Conservation (phyloP, 2,888 invertebrate genomes). For the Herminia tarsipennalis region DNA sequence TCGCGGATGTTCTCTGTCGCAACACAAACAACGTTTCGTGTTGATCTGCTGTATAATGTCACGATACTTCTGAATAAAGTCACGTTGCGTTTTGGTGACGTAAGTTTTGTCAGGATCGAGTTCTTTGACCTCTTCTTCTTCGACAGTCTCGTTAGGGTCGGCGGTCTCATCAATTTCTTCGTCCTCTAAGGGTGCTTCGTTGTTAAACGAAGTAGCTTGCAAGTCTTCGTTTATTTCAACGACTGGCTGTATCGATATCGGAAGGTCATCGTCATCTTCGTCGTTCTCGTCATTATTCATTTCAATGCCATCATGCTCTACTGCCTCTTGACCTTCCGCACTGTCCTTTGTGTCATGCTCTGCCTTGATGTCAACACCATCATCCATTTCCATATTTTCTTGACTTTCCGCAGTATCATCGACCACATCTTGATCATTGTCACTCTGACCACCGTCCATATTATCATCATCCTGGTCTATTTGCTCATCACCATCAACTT, state of each 20-base stretch:
- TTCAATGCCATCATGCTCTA: conserved; percentile 57
- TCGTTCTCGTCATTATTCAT: conserved; percentile 59
- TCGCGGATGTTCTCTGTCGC: conserved; percentile 77
- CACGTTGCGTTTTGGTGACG: conserved; percentile 76
- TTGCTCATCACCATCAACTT: conserved; percentile 43
- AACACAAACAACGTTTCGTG: conserved; percentile 79
- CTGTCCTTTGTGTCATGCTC: conserved; percentile 48
- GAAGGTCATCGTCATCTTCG: conserved; percentile 73
- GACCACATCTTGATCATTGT: conserved; percentile 54
- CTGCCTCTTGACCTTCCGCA: conserved; percentile 47
- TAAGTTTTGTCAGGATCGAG: conserved; percentile 72
- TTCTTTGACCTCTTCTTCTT: conserved; percentile 57
- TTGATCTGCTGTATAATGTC: conserved; percentile 81
- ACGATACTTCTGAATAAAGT: conserved; percentile 75
- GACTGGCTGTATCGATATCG: conserved; percentile 66
- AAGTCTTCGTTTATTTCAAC: conserved; percentile 81
- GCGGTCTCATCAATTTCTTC: conserved; percentile 61
- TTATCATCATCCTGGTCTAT: conserved; percentile 47
- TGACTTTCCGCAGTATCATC: conserved; percentile 56
- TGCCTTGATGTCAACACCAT: conserved; percentile 50
- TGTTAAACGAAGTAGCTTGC: conserved; percentile 67
- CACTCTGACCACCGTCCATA: conserved; percentile 56
- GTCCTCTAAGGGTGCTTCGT: conserved; percentile 68
- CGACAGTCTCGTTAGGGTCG: conserved; percentile 61
- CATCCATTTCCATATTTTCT: conserved; percentile 53